Evolutionary conservation across 2,888 invertebrate species (phyloP), one percentile per base, ranked within the genome.

Genomic region (Philereme transversata): DNA sequence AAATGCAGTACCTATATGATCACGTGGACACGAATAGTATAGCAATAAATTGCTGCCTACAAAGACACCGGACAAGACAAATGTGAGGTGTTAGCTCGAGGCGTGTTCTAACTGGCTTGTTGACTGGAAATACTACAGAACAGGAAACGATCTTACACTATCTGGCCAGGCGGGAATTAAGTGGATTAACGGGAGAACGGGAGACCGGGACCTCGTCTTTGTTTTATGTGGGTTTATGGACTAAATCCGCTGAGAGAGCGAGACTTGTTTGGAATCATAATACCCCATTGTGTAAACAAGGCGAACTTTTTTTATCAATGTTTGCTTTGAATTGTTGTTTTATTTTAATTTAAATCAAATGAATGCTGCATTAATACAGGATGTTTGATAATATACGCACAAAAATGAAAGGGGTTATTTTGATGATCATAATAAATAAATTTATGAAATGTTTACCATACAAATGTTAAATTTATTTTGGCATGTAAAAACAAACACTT

Each of bases 51-150:
- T 72, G 71, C 72, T 70, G 74, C 74, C 76, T 78, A 77, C 81
- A 78, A 82, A 82, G 83, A 81, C 83, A 78, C 73, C 69, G 74
- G 80, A 81, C 81, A 85, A 84, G 86, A 87, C 83, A 81, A 85
- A 87, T 80, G 81, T 71, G 75, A 78, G 75, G 78, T 79, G 79
- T 79, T 74, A 73, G 77, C 71, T 74, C 69, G 75, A 69, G 67
- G 73, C 72, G 57, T 69, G 70, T 62, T 74, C 69, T 75, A 72
- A 74, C 77, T 70, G 74, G 70, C 78, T 72, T 73, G 78, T 77
- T 76, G 76, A 77, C 71, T 74, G 70, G 73, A 75, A 77, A 74
- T 74, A 78, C 72, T 76, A 77, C 74, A 76, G 22, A 22, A 76
- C 76, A 79, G 78, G 79, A 79, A 77, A 78, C 73, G 70, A 73